phyloP scores from a whole-genome alignment of 1,140 invertebrate species.

The Steinernema feltiae region DNA sequence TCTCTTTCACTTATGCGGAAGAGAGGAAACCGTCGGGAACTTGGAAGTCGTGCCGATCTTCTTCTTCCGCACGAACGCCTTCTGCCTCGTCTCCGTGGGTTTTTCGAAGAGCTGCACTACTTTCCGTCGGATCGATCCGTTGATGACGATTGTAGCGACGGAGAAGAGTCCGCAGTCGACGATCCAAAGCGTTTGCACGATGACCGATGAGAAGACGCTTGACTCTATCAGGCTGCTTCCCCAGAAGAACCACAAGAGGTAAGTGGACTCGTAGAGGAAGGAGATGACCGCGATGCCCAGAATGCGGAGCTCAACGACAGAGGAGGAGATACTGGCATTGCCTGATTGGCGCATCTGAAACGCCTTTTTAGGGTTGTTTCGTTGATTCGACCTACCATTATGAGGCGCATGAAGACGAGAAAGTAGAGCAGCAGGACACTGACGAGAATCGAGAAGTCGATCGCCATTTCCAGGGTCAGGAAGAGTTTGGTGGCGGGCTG shows the following conservation, averaged over 20 bases:
- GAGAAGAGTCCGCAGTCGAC: neutral
- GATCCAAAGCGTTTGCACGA: neutral
- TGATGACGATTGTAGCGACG: neutral
- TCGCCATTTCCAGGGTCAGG: neutral
- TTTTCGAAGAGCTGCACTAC: no score
- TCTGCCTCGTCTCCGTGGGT: no score
- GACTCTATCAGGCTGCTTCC: neutral
- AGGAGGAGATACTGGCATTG: neutral
- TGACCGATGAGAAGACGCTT: neutral
- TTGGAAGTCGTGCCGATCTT: no score
- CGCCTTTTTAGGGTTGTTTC: neutral
- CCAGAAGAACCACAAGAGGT: neutral
- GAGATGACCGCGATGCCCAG: neutral
- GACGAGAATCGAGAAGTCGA: neutral
- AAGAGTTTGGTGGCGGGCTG: neutral
- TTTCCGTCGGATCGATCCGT: no score
- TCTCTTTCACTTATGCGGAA: no score
- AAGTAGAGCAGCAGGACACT: neutral
- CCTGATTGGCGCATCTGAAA: neutral
- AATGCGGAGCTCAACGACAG: neutral
- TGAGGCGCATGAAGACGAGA: neutral
- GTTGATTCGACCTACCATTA: neutral
- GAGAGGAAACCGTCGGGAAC: no score
- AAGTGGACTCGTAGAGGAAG: neutral
- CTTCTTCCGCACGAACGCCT: no score